Conservation (phyloP, 2,888 invertebrate species). For the Entomobrya proxima region DNA sequence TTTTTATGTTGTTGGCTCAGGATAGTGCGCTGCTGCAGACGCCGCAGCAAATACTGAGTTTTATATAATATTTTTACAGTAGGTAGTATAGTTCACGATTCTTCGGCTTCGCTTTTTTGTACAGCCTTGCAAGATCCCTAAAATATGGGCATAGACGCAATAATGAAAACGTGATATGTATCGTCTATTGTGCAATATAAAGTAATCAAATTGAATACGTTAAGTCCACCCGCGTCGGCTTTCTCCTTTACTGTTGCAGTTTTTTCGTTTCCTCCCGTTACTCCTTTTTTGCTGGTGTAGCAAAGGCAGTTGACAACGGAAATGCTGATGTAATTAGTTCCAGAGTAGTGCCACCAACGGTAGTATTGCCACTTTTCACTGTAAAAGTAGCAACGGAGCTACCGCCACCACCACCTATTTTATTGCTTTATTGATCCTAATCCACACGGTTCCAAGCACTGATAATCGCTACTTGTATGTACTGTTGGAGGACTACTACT, state of each 20-base stretch:
- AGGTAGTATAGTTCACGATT: too few species aligned
- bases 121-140: not conserved
- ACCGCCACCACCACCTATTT: conserved; percentile 16
- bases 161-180: conserved; percentile 14
- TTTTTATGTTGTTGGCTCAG: conserved; percentile 21
- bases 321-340: conserved; percentile 66
- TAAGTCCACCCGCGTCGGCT: conserved; percentile 11
- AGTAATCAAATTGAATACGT: conserved; percentile 47
- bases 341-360: conserved; percentile 30
- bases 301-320: conserved; percentile 58
- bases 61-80: conserved; percentile 8
- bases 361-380: conserved; percentile 7
- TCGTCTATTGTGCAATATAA: not conserved
- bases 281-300: conserved; percentile 23
- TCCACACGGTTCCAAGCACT: not conserved
- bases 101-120: not conserved
- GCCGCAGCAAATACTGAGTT: too few species aligned
- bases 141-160: not conserved
- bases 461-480: not conserved
- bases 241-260: conserved; percentile 1
- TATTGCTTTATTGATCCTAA: conserved; percentile 48
- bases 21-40: not conserved
- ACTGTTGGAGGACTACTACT: not conserved
- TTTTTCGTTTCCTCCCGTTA: not conserved
- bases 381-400: not conserved